These are phyloP conservation scores for Rhizomys pruinosus DNA, from an alignment of 2,113 vertebrate genomes.

Conservation along the genomic window DNA sequence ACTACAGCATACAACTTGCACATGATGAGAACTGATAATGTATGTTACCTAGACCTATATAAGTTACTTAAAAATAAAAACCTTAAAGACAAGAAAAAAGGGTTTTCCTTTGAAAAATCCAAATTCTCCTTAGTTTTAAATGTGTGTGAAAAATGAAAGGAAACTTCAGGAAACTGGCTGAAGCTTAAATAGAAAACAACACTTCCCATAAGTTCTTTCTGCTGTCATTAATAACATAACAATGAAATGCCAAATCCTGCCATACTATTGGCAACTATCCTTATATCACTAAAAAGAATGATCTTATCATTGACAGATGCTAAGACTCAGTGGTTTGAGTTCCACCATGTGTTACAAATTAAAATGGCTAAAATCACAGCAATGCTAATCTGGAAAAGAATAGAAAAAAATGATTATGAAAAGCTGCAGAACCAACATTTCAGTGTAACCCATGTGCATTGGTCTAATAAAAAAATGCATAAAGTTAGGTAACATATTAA, in stretches of 20 bases:
- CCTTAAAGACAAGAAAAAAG: not conserved
- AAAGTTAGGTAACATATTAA: slow-evolving; percentile 14
- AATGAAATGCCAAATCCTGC: slow-evolving; percentile 80
- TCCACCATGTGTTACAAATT: slow-evolving; percentile 79
- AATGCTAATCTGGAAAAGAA: slow-evolving; percentile 63
- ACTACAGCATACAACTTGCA: not conserved
- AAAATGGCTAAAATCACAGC: slow-evolving; percentile 74
- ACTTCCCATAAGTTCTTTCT: slow-evolving; percentile 51
- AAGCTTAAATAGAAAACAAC: slow-evolving; percentile 30
- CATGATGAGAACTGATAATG: not conserved
- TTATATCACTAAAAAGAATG: slow-evolving; percentile 84
- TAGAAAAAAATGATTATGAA: slow-evolving; percentile 29
- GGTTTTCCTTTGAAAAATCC: slow-evolving; percentile 17
- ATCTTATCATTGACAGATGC: slow-evolving; percentile 85
- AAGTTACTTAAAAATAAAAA: slow-evolving; percentile 6
- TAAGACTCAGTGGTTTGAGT: slow-evolving; percentile 83
- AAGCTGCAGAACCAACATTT: not conserved
- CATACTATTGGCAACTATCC: slow-evolving; percentile 82
- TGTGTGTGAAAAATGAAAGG: slow-evolving; percentile 26
- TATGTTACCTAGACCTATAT: not conserved
- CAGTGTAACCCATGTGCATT: not conserved
- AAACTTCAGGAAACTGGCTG: slow-evolving; percentile 53
- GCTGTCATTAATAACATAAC: slow-evolving; percentile 63
- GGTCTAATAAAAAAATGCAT: not conserved
- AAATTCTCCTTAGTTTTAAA: slow-evolving; percentile 45